phyloP scores from a whole-genome alignment of 2,113 vertebrate species.

The Notiomystis cincta region DNA sequence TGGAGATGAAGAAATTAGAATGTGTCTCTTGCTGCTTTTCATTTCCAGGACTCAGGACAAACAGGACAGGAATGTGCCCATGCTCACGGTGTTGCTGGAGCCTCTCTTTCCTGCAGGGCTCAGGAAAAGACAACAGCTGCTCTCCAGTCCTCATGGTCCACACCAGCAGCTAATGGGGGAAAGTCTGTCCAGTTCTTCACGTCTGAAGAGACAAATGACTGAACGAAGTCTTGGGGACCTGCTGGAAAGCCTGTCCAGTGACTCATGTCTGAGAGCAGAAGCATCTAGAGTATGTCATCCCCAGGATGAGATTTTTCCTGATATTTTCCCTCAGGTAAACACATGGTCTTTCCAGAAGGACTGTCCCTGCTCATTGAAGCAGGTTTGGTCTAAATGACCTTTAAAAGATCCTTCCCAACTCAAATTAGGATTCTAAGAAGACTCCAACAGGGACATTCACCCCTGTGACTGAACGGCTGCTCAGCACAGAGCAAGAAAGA shows the following conservation, averaged over 20 bases:
- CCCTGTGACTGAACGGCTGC: neutral
- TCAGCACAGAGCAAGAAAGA: neutral
- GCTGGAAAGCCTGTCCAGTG: neutral
- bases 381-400: neutral
- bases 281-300: neutral
- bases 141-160: neutral
- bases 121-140: neutral
- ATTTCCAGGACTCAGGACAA: neutral
- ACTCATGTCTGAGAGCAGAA: neutral
- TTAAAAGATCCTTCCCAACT: neutral
- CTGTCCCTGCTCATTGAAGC: neutral
- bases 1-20: neutral
- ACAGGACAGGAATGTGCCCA: rapidly evolving
- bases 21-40: neutral
- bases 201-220: neutral
- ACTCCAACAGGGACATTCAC: neutral
- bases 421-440: neutral
- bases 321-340: neutral
- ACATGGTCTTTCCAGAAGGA: neutral
- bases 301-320: neutral
- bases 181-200: neutral
- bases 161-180: neutral
- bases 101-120: neutral
- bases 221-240: neutral
- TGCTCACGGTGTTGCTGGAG: neutral